Percentiles rank a stretch among this genome's conserved stretches.
Conservation (phyloP, 2,797 vertebrate species). For the Podarcis siculus region DNA sequence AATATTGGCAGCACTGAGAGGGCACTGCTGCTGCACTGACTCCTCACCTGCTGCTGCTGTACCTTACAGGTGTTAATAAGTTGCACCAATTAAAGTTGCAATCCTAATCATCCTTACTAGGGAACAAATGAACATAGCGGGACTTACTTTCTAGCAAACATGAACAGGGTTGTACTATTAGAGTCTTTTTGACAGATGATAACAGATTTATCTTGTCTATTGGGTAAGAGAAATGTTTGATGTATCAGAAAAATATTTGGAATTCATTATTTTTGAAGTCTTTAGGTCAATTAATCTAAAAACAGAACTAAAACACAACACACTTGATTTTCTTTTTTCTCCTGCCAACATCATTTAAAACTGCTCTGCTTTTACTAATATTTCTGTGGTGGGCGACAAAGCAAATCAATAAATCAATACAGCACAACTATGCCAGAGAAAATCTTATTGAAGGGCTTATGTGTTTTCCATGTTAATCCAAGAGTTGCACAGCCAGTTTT, state of each 20-base stretch:
- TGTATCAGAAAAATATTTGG: neutral
- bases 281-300: neutral
- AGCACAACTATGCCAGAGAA: neutral
- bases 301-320: neutral
- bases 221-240: neutral
- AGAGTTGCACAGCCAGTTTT: conserved; percentile 4
- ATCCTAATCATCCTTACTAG: neutral
- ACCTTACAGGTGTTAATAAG: neutral
- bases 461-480: neutral
- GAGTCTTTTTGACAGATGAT: neutral
- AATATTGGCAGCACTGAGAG: too few relatives aligned
- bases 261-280: neutral
- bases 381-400: neutral
- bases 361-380: neutral
- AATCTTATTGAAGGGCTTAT: neutral
- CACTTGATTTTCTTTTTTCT: neutral
- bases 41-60: too few relatives aligned
- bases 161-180: neutral
- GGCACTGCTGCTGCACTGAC: too few relatives aligned
- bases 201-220: neutral
- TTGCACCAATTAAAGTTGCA: neutral
- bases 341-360: neutral
- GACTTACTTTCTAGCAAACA: neutral
- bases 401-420: neutral
- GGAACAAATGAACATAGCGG: neutral